These are phyloP conservation scores for Cochlearius cochlearius DNA, from an alignment of 2,113 vertebrate species.

Conservation along the genomic window DNA sequence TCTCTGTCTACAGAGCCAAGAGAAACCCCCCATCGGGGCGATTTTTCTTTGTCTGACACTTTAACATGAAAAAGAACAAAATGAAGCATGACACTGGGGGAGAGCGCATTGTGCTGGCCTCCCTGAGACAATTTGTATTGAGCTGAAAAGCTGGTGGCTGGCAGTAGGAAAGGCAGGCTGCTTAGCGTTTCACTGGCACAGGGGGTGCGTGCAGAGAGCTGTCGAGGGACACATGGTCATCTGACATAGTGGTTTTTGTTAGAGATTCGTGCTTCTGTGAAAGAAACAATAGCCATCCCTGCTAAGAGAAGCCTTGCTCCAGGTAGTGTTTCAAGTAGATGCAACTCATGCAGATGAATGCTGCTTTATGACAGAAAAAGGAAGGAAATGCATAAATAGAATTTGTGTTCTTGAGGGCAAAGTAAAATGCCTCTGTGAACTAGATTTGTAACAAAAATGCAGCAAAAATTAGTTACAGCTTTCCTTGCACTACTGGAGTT, in stretches of 20 bases:
- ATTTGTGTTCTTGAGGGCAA: not conserved
- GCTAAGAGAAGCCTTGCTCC: not conserved
- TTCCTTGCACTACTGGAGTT: not conserved
- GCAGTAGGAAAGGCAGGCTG: not conserved
- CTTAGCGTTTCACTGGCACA: not conserved
- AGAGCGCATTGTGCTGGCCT: not conserved
- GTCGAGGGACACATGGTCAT: not conserved
- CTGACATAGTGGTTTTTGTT: rapidly evolving
- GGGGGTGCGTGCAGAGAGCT: not conserved
- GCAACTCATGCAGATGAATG: not conserved
- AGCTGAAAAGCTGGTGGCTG: not conserved
- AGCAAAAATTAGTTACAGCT: not conserved
- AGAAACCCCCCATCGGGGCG: not conserved
- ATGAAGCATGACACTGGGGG: not conserved
- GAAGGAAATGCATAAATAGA: not conserved
- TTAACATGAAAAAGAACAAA: not conserved
- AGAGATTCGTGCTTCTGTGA: not conserved
- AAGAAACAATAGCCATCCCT: not conserved
- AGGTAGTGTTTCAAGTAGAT: not conserved
- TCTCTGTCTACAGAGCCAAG: not conserved
- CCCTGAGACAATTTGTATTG: not conserved
- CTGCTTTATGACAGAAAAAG: not conserved
- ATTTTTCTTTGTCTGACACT: not conserved
- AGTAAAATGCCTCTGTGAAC: not conserved
- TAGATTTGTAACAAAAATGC: not conserved